A percentile compares a stretch with the other conserved stretches of the same genome.
Evolutionary conservation across 2,113 vertebrate species (phyloP).

Genomic region (Antigone vipio): DNA sequence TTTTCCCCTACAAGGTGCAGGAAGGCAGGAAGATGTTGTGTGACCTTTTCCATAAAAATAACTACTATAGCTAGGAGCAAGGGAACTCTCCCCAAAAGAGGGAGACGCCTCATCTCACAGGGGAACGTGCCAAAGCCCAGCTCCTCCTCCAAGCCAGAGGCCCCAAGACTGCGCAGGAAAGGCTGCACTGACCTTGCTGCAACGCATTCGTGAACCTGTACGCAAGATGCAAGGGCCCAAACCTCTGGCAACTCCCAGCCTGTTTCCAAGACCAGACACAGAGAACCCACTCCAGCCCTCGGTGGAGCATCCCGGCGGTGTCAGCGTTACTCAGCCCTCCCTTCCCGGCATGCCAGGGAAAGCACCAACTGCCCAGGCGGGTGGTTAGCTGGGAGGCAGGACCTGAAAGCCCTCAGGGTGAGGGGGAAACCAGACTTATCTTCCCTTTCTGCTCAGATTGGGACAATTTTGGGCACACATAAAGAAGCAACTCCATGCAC

Average conservation of each 20-base stretch:
- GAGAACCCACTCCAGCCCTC: neutral
- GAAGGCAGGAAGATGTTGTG: neutral
- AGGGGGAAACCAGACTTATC: neutral
- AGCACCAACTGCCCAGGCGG: neutral
- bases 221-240: neutral
- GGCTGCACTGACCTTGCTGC: neutral
- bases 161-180: neutral
- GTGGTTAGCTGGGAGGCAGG: neutral
- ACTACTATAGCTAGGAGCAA: neutral
- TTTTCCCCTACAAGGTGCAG: neutral
- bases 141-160: neutral
- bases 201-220: neutral
- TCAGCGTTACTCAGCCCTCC: neutral
- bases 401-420: neutral
- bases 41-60: neutral
- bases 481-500: neutral
- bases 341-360: neutral
- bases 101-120: neutral
- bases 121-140: accelerated
- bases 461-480: neutral
- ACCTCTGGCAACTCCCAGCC: neutral
- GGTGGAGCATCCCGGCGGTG: accelerated
- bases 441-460: neutral
- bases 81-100: neutral
- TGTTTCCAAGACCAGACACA: neutral